Evolutionary conservation across 2,797 vertebrate genomes (phyloP).

Genomic region (Pelochelys cantorii): DNA sequence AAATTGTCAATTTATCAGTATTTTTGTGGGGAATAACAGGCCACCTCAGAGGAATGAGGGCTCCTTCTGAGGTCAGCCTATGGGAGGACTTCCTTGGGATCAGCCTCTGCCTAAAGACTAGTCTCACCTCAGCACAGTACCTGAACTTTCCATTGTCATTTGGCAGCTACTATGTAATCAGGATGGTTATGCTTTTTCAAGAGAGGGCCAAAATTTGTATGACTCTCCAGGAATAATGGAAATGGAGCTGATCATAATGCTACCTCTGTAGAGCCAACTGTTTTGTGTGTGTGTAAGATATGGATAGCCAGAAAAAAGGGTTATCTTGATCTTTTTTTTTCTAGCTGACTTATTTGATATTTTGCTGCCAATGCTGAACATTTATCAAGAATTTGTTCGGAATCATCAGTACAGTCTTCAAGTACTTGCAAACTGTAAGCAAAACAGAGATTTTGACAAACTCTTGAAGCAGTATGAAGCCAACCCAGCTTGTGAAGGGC

Average conservation of each 20-base stretch:
- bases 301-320: not conserved
- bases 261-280: not conserved
- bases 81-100: not conserved
- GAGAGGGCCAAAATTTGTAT: not conserved
- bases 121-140: not conserved
- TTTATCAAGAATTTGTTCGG: conserved; percentile 99
- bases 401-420: conserved; percentile 99
- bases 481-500: conserved; percentile 95
- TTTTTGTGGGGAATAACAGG: not conserved
- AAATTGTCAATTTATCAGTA: not conserved
- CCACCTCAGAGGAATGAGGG: not conserved
- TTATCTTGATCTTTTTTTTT: conserved; percentile 67
- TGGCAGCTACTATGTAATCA: not conserved
- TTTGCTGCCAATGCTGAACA: conserved; percentile 98
- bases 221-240: not conserved
- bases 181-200: not conserved
- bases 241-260: conserved; percentile 11
- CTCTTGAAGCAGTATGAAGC: conserved; percentile 98
- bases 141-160: not conserved
- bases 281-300: not conserved
- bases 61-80: not conserved
- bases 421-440: conserved; percentile 98
- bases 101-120: not conserved
- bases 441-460: conserved; percentile 99
- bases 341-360: conserved; percentile 98